phyloP scores from a whole-genome alignment of 1,140 invertebrate genomes.

The Himalopsyche phryganea region DNA sequence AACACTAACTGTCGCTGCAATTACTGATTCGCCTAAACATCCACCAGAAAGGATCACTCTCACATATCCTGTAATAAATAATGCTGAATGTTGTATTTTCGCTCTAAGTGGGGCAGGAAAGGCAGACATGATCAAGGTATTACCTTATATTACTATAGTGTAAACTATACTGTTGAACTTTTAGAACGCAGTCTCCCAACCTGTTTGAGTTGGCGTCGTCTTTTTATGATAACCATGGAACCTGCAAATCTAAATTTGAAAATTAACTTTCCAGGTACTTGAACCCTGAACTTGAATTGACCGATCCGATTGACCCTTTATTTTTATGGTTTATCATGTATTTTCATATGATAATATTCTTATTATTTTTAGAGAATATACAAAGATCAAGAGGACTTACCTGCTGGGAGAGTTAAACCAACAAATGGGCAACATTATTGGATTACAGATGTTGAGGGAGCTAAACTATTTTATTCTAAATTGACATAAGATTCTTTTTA shows the following conservation, averaged over 20 bases:
- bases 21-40: conserved; percentile 93
- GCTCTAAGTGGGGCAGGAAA: conserved; percentile 80
- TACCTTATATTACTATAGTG: background rate
- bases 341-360: too few species aligned
- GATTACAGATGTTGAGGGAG: conserved; percentile 67
- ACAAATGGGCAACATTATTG: conserved; percentile 68
- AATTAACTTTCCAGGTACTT: too few species aligned
- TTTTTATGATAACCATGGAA: background rate
- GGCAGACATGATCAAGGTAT: conserved; percentile 85
- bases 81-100: conserved; percentile 80
- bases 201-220: background rate
- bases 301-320: too few species aligned
- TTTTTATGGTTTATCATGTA: too few species aligned
- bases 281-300: too few species aligned
- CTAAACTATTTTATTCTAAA: conserved; percentile 11
- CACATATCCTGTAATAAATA: conserved; percentile 90
- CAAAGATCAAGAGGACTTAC: conserved; percentile 68
- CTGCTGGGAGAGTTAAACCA: conserved; percentile 69
- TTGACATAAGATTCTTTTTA: too few species aligned
- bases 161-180: too few species aligned
- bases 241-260: too few species aligned
- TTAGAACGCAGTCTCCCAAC: background rate
- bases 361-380: conserved; percentile 65
- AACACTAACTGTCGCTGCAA: conserved; percentile 72
- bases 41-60: conserved; percentile 88